Conservation (phyloP, 2,113 vertebrate genomes). For the Tyto alba region DNA sequence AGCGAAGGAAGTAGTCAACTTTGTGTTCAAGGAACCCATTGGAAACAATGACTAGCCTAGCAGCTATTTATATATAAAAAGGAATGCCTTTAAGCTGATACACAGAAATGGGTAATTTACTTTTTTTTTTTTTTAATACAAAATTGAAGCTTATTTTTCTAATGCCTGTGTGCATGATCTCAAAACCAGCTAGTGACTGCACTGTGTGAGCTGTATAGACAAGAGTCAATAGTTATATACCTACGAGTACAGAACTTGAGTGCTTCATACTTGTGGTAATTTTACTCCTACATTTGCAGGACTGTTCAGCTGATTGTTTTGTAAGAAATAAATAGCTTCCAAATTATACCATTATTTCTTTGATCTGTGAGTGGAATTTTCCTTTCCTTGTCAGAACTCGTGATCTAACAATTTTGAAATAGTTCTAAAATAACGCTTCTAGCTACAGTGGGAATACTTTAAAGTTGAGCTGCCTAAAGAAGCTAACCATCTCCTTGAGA, state of each 20-base stretch:
- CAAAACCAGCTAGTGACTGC: background rate
- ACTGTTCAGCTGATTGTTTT: background rate
- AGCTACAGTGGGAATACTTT: accelerated
- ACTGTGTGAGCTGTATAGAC: background rate
- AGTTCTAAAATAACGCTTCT: background rate
- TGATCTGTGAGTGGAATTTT: background rate
- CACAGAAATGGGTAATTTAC: background rate
- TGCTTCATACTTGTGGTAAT: background rate
- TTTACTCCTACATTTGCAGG: background rate
- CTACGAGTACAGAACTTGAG: background rate
- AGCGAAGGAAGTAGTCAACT: background rate
- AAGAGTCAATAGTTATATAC: background rate
- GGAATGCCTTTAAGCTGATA: background rate
- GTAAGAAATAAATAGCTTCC: background rate
- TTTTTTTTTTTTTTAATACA: background rate
- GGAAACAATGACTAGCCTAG: background rate
- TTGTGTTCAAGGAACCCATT: background rate
- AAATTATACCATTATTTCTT: background rate
- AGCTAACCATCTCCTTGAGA: background rate
- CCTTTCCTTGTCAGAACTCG: background rate
- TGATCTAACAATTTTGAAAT: background rate
- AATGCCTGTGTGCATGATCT: background rate
- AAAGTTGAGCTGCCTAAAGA: background rate
- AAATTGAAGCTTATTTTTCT: background rate
- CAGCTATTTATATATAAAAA: background rate